These are phyloP conservation scores for Bombyx mori DNA, from an alignment of 1,140 invertebrate species.

Conservation along the genomic window DNA sequence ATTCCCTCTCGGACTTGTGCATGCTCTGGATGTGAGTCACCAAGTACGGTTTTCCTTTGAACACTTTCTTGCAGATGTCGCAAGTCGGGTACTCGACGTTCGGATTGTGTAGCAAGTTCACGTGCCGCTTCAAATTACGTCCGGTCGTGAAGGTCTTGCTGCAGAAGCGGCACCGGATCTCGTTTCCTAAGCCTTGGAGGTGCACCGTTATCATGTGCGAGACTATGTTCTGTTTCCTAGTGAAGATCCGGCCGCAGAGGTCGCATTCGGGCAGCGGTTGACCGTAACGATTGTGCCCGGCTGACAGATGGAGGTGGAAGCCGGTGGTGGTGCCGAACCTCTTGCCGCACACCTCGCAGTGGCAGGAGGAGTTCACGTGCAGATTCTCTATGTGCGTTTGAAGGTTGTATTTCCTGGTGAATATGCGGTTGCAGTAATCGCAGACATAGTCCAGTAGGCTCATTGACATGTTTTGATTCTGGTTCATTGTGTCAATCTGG, in stretches of 20 bases:
- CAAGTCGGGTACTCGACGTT: slow-evolving; percentile 31
- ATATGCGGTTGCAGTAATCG: slow-evolving; percentile 41
- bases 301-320: slow-evolving; percentile 28
- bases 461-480: slow-evolving; percentile 5
- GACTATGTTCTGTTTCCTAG: slow-evolving; percentile 46
- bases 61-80: slow-evolving; percentile 35
- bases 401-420: slow-evolving; percentile 50
- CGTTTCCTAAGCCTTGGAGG: slow-evolving; percentile 23
- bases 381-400: slow-evolving; percentile 49
- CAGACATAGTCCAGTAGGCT: slow-evolving; percentile 31
- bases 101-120: slow-evolving; percentile 36
- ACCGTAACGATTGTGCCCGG: slow-evolving; percentile 39
- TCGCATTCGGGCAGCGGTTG: slow-evolving; percentile 48
- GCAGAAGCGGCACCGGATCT: slow-evolving; percentile 33
- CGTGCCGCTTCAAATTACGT: slow-evolving; percentile 42
- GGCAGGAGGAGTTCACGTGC: slow-evolving; percentile 34
- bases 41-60: slow-evolving; percentile 32
- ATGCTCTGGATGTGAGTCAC: slow-evolving; percentile 34
- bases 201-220: slow-evolving; percentile 52
- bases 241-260: slow-evolving; percentile 48
- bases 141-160: slow-evolving; percentile 39
- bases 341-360: slow-evolving; percentile 39
- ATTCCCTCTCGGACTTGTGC: slow-evolving; percentile 19
- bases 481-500: no score
- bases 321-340: slow-evolving; percentile 35